Evolutionary conservation across 1,140 invertebrate genomes (phyloP).

Genomic region (Thaumatotibia leucotreta): DNA sequence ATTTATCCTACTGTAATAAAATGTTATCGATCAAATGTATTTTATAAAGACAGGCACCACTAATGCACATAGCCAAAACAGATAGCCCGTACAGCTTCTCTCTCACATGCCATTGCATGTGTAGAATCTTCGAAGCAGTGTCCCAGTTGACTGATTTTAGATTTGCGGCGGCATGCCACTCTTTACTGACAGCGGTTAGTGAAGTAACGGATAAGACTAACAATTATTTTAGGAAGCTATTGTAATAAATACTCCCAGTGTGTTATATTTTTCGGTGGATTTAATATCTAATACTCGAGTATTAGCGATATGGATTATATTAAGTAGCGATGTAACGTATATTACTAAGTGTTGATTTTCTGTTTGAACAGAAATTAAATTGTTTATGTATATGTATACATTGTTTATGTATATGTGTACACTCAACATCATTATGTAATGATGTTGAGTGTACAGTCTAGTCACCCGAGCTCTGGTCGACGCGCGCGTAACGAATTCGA

Average conservation of each 20-base stretch:
- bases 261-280: conserved; percentile 69
- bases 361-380: conserved; percentile 67
- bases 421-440: conserved; percentile 64
- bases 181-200: conserved; percentile 40
- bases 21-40: too few species aligned
- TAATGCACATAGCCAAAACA: background rate
- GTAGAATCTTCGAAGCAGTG: background rate
- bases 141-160: conserved; percentile 30
- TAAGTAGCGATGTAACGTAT: conserved; percentile 70
- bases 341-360: conserved; percentile 73
- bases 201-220: conserved; percentile 59
- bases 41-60: too few species aligned
- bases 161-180: background rate
- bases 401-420: conserved; percentile 70
- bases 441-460: conserved; percentile 74
- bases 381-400: conserved; percentile 66
- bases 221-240: conserved; percentile 58
- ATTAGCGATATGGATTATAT: conserved; percentile 70
- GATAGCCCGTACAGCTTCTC: background rate
- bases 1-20: background rate
- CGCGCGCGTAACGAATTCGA: conserved; percentile 54
- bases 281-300: conserved; percentile 75
- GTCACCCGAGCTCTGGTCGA: conserved; percentile 70
- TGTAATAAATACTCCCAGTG: conserved; percentile 45
- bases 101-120: background rate